Conservation (phyloP, 2,113 vertebrate genomes). For the Dicerorhinus sumatrensis region DNA sequence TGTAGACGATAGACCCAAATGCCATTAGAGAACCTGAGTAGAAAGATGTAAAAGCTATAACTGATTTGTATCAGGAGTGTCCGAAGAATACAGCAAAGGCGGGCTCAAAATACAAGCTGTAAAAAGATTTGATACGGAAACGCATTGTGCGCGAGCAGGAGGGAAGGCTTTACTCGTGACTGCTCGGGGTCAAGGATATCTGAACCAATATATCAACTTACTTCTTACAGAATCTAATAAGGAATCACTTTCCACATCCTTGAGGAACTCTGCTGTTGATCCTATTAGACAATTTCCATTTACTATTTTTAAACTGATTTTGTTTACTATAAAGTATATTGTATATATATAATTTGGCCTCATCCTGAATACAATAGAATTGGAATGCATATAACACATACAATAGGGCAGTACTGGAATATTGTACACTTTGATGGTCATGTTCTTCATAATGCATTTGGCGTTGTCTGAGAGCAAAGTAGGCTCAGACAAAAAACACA, state of each 20-base stretch:
- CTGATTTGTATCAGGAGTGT: neutral
- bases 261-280: neutral
- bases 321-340: neutral
- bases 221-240: neutral
- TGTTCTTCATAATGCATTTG: neutral
- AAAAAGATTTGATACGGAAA: conserved; percentile 12
- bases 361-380: neutral
- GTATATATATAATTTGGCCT: neutral
- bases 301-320: conserved; percentile 34
- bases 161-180: neutral
- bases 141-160: neutral
- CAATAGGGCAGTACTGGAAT: neutral
- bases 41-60: neutral
- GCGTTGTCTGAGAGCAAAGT: neutral
- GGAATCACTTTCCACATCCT: neutral
- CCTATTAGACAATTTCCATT: conserved; percentile 12
- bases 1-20: neutral
- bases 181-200: neutral
- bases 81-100: neutral
- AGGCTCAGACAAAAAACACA: neutral
- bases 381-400: neutral
- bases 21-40: neutral
- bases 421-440: neutral
- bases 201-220: neutral
- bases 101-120: neutral